Evolutionary conservation across 2,113 vertebrate genomes (phyloP).

Genomic region (Nannobrachium achirus): DNA sequence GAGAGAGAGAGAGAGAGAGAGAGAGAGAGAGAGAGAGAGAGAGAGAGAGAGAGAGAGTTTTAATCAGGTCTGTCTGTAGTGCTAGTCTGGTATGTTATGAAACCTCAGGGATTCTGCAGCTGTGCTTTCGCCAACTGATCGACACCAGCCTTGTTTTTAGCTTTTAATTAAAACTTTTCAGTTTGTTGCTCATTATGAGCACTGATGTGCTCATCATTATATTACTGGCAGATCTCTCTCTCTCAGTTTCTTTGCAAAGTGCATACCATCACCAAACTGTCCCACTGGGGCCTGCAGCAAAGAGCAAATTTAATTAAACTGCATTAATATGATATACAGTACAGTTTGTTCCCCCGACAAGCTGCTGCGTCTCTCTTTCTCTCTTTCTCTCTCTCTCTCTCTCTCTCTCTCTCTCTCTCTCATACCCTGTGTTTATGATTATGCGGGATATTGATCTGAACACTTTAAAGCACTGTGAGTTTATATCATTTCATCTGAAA

Average conservation of each 20-base stretch:
- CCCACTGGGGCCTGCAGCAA: slow-evolving; percentile 56
- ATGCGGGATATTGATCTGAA: slow-evolving; percentile 65
- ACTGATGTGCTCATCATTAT: slow-evolving; percentile 53
- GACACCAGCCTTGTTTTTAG: slow-evolving; percentile 52
- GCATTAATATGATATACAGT: slow-evolving; percentile 63
- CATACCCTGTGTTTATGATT: slow-evolving; percentile 67
- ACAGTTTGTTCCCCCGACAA: slow-evolving; percentile 45
- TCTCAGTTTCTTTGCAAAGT: slow-evolving; percentile 32
- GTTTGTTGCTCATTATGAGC: slow-evolving; percentile 63
- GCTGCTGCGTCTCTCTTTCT: slow-evolving; percentile 43
- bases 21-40: slow-evolving; percentile 12
- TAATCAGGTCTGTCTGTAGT: slow-evolving; percentile 45
- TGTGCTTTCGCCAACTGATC: slow-evolving; percentile 37
- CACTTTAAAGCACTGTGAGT: slow-evolving; percentile 61
- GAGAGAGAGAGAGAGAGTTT: slow-evolving; percentile 10
- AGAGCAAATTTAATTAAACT: slow-evolving; percentile 67
- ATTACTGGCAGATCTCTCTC: slow-evolving; percentile 50
- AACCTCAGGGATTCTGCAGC: slow-evolving; percentile 22
- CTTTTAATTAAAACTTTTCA: slow-evolving; percentile 71
- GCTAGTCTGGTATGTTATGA: slow-evolving; percentile 12
- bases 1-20: not conserved
- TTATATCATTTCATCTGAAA: slow-evolving; percentile 60
- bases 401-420: slow-evolving; percentile 7
- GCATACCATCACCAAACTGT: slow-evolving; percentile 64
- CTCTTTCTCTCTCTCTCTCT: not conserved